A percentile compares a stretch with the other conserved stretches of the same genome.
Evolutionary conservation across 1,140 invertebrate genomes (phyloP).

Genomic region (Araneus ventricosus): DNA sequence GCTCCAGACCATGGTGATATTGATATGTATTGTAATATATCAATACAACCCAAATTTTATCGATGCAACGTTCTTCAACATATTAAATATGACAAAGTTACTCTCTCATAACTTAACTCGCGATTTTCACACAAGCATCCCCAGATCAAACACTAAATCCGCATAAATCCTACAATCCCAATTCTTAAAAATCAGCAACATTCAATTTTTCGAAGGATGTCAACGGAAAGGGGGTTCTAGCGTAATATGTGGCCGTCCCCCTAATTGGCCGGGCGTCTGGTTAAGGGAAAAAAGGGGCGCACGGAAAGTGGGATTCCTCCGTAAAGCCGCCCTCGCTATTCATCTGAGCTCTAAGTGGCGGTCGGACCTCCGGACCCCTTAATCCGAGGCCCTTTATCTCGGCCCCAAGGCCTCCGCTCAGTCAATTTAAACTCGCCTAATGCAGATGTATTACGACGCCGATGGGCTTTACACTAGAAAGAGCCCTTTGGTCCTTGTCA

Average conservation of each 20-base stretch:
- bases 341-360: slow-evolving; percentile 72
- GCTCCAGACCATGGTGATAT: no score
- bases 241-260: slow-evolving; percentile 35
- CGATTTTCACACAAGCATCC: no score
- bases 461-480: slow-evolving; percentile 71
- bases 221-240: background rate
- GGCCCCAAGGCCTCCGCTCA: slow-evolving; percentile 64
- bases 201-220: no score
- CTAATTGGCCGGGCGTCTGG: slow-evolving; percentile 56
- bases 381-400: slow-evolving; percentile 74
- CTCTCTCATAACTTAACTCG: no score
- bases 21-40: no score
- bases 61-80: no score
- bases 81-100: no score
- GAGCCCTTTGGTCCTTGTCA: slow-evolving; percentile 74
- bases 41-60: no score
- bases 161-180: no score
- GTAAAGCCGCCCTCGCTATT: slow-evolving; percentile 67
- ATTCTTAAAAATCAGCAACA: no score
- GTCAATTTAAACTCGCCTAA: slow-evolving; percentile 75
- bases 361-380: slow-evolving; percentile 72
- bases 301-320: slow-evolving; percentile 55
- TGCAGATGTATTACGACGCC: slow-evolving; percentile 75
- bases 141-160: no score
- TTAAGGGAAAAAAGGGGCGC: slow-evolving; percentile 62